phyloP scores from a whole-genome alignment of 2,888 invertebrate genomes.

The Neuroscelio doddi region DNA sequence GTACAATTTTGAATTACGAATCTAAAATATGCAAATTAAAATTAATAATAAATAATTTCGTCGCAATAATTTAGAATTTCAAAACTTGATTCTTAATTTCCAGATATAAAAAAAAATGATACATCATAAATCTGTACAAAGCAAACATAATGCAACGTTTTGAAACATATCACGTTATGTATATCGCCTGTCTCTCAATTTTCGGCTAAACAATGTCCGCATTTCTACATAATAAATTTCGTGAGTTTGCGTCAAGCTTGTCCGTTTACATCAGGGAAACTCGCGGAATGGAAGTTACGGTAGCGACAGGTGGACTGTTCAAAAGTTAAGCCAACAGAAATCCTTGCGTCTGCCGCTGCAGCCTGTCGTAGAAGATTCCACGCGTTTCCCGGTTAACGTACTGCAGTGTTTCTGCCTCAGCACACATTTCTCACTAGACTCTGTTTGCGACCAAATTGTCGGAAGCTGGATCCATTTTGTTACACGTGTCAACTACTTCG shows the following conservation, averaged over 20 bases:
- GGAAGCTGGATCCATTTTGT: constrained; percentile 22
- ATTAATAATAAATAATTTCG: too few relatives aligned
- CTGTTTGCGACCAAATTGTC: constrained; percentile 35
- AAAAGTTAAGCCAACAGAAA: constrained; percentile 39
- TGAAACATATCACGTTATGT: too few relatives aligned
- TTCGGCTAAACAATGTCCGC: constrained; percentile 3
- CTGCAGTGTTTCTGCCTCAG: background rate
- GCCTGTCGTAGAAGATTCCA: constrained; percentile 7
- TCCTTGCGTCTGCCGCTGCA: constrained; percentile 31
- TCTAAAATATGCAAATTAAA: too few relatives aligned
- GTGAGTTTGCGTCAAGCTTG: constrained; percentile 25
- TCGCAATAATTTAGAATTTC: too few relatives aligned
- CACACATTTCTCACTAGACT: background rate
- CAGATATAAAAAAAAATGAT: too few relatives aligned
- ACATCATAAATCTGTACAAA: too few relatives aligned
- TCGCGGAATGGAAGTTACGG: constrained; percentile 34
- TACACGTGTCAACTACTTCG: constrained; percentile 25
- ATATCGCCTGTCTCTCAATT: too few relatives aligned
- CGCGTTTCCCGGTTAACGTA: background rate
- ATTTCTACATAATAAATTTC: constrained; percentile 19
- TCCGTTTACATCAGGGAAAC: constrained; percentile 32
- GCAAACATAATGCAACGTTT: too few relatives aligned
- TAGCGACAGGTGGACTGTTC: constrained; percentile 39
- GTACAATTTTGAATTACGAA: too few relatives aligned
- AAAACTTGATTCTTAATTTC: too few relatives aligned